phyloP scores from a whole-genome alignment of 2,797 vertebrate genomes.

The Scarus forsteni region DNA sequence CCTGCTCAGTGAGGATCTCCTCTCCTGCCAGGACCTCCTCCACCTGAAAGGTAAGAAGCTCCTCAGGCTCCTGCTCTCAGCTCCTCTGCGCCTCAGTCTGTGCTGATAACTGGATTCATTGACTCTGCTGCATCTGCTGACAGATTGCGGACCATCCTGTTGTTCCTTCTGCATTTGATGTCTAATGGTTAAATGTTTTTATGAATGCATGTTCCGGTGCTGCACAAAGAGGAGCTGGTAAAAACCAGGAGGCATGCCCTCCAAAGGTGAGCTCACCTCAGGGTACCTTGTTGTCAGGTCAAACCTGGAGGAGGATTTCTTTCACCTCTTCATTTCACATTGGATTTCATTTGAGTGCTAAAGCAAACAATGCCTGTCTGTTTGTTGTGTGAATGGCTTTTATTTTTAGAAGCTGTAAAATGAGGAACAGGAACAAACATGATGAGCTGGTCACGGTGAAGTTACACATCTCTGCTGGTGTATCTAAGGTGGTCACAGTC shows the following conservation, averaged over 20 bases:
- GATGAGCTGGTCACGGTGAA: constrained; percentile 7
- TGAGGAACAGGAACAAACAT: constrained; percentile 34
- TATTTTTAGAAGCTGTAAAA: constrained; percentile 22
- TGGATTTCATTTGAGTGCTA: constrained; percentile 7
- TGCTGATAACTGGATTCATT: constrained; percentile 36
- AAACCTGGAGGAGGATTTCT: constrained; percentile 6
- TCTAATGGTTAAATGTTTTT: background rate
- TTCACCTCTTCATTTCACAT: background rate
- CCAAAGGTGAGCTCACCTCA: constrained; percentile 35
- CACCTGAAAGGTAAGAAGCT: constrained; percentile 38
- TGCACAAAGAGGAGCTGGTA: background rate
- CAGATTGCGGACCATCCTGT: constrained; percentile 40
- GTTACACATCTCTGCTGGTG: constrained; percentile 17
- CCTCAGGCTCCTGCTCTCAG: constrained; percentile 11
- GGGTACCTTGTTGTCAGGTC: constrained; percentile 8
- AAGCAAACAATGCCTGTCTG: constrained; percentile 12
- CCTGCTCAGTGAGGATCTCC: background rate
- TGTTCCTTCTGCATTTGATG: background rate
- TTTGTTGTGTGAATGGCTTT: constrained; percentile 10
- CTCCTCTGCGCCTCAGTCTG: background rate
- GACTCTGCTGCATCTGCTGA: constrained; percentile 45
- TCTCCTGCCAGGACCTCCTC: constrained; percentile 20
- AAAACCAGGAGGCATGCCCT: background rate
- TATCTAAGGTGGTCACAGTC: constrained; percentile 10
- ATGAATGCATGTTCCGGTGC: background rate